Conservation (phyloP, 2,113 vertebrate species). For the Takifugu flavidus region DNA sequence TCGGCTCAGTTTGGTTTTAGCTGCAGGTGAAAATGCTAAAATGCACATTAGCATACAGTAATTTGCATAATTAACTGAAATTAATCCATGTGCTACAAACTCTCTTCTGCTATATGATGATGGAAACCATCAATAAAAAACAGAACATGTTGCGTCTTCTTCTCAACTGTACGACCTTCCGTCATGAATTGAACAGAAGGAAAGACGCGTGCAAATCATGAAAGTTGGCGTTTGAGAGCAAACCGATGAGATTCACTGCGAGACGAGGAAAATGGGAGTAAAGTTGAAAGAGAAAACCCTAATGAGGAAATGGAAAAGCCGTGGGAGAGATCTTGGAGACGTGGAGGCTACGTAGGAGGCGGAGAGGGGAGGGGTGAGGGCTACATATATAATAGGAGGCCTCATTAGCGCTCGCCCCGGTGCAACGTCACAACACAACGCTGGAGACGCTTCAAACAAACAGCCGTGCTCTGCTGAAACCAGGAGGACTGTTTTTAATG, state of each 20-base stretch:
- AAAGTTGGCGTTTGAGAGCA: conserved; percentile 21
- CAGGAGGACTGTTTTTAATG: conserved; percentile 28
- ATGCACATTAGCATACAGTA: too few species aligned
- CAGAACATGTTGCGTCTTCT: too few species aligned
- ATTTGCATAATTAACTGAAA: too few species aligned
- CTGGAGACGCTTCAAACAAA: conserved; percentile 46
- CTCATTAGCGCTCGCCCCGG: conserved; percentile 66
- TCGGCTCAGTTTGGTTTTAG: too few species aligned
- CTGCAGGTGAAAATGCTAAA: too few species aligned
- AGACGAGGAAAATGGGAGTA: conserved; percentile 34
- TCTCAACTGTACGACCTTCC: too few species aligned
- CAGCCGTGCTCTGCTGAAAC: conserved; percentile 18
- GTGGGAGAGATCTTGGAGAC: conserved; percentile 38
- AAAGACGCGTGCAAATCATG: background rate
- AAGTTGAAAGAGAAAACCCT: conserved; percentile 35
- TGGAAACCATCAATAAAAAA: too few species aligned
- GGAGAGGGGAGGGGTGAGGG: conserved; percentile 12
- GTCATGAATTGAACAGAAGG: too few species aligned
- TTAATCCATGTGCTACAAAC: too few species aligned
- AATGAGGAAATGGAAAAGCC: conserved; percentile 51
- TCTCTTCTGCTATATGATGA: too few species aligned
- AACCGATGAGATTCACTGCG: conserved; percentile 42
- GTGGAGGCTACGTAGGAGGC: conserved; percentile 40
- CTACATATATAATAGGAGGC: conserved; percentile 49
- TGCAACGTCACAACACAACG: conserved; percentile 47